Percentiles rank a stretch among this genome's conserved stretches.
These are phyloP conservation scores for Callyntrura sp. DNA, from an alignment of 2,888 invertebrate species.

Conservation along the genomic window DNA sequence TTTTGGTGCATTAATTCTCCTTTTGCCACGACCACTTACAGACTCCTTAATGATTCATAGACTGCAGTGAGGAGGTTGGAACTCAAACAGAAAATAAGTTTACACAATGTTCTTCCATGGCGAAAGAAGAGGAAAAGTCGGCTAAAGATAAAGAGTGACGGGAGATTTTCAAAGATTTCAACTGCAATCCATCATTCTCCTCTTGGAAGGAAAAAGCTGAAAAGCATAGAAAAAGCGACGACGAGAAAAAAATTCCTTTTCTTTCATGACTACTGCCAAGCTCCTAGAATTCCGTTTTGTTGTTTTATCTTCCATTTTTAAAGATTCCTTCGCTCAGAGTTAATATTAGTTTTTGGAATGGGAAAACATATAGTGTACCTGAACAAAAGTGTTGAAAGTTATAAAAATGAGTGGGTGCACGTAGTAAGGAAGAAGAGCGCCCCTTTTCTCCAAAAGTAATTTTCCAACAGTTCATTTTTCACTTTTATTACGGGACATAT, in stretches of 20 bases:
- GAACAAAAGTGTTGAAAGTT: background rate
- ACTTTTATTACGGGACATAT: slow-evolving; percentile 67
- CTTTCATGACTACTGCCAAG: slow-evolving; percentile 25
- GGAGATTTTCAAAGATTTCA: slow-evolving; percentile 78
- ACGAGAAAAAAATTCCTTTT: slow-evolving; percentile 38
- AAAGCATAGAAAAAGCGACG: background rate
- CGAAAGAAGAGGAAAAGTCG: slow-evolving; percentile 38
- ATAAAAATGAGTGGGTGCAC: background rate
- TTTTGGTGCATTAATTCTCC: slow-evolving; percentile 49
- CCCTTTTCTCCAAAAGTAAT: slow-evolving; percentile 23
- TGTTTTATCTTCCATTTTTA: slow-evolving; percentile 50
- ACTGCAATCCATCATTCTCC: slow-evolving; percentile 77
- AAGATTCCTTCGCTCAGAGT: slow-evolving; percentile 13
- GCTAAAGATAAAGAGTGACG: slow-evolving; percentile 78
- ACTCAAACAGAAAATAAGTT: background rate
- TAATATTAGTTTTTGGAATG: slow-evolving; percentile 50
- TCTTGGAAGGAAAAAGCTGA: slow-evolving; percentile 36
- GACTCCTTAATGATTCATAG: slow-evolving; percentile 29
- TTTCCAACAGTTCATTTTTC: slow-evolving; percentile 64
- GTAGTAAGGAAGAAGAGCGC: background rate
- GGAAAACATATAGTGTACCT: background rate
- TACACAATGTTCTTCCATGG: background rate
- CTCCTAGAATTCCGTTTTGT: slow-evolving; percentile 26
- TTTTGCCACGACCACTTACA: background rate
- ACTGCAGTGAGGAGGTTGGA: slow-evolving; percentile 12